Percentiles rank a stretch among this genome's conserved stretches.
phyloP scores from a whole-genome alignment of 2,888 invertebrate species.

The Thelaira solivaga region DNA sequence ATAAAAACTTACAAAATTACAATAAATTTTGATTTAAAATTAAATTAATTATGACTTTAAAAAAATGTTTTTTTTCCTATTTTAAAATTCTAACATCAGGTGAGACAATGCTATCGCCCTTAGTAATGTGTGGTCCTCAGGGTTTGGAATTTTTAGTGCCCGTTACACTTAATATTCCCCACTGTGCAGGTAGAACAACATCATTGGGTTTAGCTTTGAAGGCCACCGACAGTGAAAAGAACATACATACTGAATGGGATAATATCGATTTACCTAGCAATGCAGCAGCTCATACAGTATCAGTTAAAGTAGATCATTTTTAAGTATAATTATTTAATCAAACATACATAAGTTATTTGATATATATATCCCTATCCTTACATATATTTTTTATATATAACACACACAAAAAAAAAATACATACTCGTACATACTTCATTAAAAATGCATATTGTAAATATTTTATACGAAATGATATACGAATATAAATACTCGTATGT shows the following conservation, averaged over 20 bases:
- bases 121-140: slow-evolving; percentile 98
- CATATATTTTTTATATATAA: too few relatives aligned
- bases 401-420: background rate
- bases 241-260: slow-evolving; percentile 90
- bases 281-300: slow-evolving; percentile 90
- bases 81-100: too few relatives aligned
- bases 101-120: slow-evolving; percentile 94
- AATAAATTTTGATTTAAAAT: background rate
- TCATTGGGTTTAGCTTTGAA: slow-evolving; percentile 87
- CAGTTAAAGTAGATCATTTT: slow-evolving; percentile 95
- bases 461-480: slow-evolving; percentile 21
- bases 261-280: slow-evolving; percentile 90
- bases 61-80: slow-evolving; percentile 4
- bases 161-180: slow-evolving; percentile 94
- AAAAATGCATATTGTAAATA: slow-evolving; percentile 31
- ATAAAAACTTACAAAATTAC: background rate
- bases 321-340: slow-evolving; percentile 75
- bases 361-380: background rate
- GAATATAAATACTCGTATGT: background rate
- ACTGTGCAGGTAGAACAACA: slow-evolving; percentile 87
- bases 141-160: slow-evolving; percentile 92
- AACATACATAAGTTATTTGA: background rate
- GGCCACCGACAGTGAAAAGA: slow-evolving; percentile 89
- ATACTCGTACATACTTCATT: background rate
- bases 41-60: background rate